These are phyloP conservation scores for Eucidaris tribuloides DNA, from an alignment of 35 echinoderm and acorn worm genomes.

Conservation along the genomic window DNA sequence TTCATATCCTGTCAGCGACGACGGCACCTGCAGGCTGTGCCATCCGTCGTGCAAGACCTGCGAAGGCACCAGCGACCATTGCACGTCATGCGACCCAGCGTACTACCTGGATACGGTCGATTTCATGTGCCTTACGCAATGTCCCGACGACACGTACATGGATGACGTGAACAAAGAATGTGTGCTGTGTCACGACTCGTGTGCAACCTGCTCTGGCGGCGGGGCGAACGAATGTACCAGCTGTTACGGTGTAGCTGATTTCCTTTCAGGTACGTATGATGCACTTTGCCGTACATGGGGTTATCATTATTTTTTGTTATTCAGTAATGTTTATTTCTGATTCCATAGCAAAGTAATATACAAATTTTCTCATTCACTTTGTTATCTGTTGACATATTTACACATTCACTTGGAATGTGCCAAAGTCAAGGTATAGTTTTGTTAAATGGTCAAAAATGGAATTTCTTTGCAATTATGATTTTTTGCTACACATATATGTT, in stretches of 20 bases:
- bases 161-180: neutral
- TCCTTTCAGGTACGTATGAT: slow-evolving; percentile 15
- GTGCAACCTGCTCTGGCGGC: neutral
- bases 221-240: neutral
- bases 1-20: neutral
- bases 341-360: too few species aligned
- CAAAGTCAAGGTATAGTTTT: too few species aligned
- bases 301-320: too few species aligned
- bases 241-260: neutral
- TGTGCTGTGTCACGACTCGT: neutral
- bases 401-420: too few species aligned
- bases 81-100: slow-evolving; percentile 12
- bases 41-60: slow-evolving; percentile 47
- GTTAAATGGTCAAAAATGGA: too few species aligned
- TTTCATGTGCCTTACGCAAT: slow-evolving; percentile 3
- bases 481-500: too few species aligned
- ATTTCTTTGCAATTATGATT: too few species aligned
- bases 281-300: too few species aligned
- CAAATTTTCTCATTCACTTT: too few species aligned
- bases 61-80: neutral
- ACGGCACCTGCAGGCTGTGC: slow-evolving; percentile 11
- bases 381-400: too few species aligned
- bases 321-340: too few species aligned
- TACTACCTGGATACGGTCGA: slow-evolving; percentile 6
- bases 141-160: neutral